Percentiles rank a stretch among this genome's conserved stretches.
These are phyloP conservation scores for Heterodera filipjevi DNA, from an alignment of 2,888 invertebrate genomes.

Conservation along the genomic window DNA sequence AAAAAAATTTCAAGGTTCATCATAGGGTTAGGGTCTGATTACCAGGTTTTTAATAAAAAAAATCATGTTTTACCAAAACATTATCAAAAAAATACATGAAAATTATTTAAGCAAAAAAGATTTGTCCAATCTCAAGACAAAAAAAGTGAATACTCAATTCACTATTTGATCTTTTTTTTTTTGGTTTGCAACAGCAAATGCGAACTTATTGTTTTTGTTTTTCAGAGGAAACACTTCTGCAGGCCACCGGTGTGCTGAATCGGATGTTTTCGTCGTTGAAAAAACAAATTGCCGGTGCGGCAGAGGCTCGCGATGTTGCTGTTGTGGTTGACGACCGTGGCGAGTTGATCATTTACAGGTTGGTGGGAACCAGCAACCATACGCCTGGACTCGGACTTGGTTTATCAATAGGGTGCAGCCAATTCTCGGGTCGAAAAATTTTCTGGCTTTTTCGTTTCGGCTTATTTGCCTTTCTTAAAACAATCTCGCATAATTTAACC, in stretches of 20 bases:
- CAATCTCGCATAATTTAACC: too few species aligned
- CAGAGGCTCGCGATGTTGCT: conserved; percentile 30
- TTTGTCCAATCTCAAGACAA: not conserved
- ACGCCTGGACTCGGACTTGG: not conserved
- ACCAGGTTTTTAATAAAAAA: too few species aligned
- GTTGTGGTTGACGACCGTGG: conserved; percentile 21
- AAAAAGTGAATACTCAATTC: too few species aligned
- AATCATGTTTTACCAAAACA: too few species aligned
- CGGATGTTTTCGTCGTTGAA: conserved; percentile 28
- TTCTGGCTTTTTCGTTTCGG: too few species aligned
- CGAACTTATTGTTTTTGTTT: not conserved
- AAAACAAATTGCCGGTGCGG: conserved; percentile 23
- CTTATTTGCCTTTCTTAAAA: too few species aligned
- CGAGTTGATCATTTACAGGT: conserved; percentile 16
- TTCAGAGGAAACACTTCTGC: conserved; percentile 31
- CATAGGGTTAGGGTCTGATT: too few species aligned
- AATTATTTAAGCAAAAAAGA: too few species aligned
- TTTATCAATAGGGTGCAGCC: too few species aligned
- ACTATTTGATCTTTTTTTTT: not conserved
- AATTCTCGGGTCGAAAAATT: too few species aligned
- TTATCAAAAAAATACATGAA: too few species aligned
- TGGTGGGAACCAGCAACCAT: not conserved
- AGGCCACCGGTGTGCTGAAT: conserved; percentile 28
- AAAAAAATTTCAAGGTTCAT: too few species aligned
- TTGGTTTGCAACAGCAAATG: not conserved